A percentile compares a stretch with the other conserved stretches of the same genome.
These are phyloP conservation scores for Chironomus tentans DNA, from an alignment of 2,888 invertebrate genomes.

Conservation along the genomic window DNA sequence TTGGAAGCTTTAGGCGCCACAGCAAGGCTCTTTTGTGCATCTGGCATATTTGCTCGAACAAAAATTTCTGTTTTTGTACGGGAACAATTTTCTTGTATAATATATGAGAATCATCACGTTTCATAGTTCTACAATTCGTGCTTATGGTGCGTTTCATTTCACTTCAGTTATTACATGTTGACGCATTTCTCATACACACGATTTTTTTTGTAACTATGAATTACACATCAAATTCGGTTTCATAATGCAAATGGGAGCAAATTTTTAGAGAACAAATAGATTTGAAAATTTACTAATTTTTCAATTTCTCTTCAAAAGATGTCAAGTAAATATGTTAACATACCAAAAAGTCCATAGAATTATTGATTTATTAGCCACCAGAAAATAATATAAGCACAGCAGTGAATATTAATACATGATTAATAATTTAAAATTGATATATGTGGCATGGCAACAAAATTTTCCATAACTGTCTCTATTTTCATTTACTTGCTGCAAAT, in stretches of 20 bases:
- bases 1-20: conserved; percentile 3
- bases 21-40: background rate
- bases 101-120: background rate
- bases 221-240: no score
- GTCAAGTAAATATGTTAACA: no score
- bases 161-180: background rate
- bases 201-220: background rate
- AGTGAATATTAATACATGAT: background rate
- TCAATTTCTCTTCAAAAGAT: no score
- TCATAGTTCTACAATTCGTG: background rate
- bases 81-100: no score
- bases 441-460: background rate
- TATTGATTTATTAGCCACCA: background rate
- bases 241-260: no score
- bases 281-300: no score
- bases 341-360: background rate
- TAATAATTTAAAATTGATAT: background rate
- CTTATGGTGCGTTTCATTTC: background rate
- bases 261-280: no score
- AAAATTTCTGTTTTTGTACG: background rate
- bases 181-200: background rate
- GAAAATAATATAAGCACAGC: background rate
- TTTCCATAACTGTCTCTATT: background rate
- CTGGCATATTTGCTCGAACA: background rate
- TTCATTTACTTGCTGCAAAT: no score